A percentile compares a stretch with the other conserved stretches of the same genome.
Evolutionary conservation across 2,113 vertebrate genomes (phyloP).

Genomic region (Bambusicola thoracicus): DNA sequence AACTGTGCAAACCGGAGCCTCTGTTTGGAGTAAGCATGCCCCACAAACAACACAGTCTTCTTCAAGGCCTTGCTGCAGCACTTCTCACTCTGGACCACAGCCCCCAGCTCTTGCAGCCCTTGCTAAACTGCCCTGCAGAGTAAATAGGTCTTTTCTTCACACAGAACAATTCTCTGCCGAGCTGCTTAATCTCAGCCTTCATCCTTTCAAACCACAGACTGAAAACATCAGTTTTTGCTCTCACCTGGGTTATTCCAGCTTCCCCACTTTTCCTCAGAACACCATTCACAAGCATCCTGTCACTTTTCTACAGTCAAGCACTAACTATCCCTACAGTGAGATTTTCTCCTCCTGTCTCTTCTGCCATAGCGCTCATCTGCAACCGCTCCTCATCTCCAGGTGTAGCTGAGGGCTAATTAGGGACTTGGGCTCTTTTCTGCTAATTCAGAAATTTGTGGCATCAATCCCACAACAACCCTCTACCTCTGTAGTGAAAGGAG

Average conservation of each 20-base stretch:
- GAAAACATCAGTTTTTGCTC: neutral
- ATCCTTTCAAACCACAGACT: neutral
- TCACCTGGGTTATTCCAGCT: neutral
- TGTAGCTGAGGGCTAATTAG: neutral
- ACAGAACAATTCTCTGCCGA: neutral
- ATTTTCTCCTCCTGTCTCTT: neutral
- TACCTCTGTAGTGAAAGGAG: neutral
- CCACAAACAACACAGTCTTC: neutral
- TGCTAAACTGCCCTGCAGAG: neutral
- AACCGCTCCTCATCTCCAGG: neutral
- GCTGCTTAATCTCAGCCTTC: neutral
- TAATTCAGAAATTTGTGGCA: neutral
- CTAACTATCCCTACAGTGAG: accelerated
- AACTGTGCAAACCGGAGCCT: neutral
- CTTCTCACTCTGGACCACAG: neutral
- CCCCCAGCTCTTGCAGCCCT: neutral
- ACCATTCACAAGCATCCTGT: accelerated
- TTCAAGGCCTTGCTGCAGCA: neutral
- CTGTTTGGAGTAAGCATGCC: neutral
- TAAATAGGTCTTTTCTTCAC: neutral
- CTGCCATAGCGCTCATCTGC: neutral
- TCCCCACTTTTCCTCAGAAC: neutral
- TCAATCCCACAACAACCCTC: neutral
- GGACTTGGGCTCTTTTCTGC: neutral
- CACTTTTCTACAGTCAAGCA: neutral